Evolutionary conservation across 2,797 vertebrate genomes (phyloP).

Genomic region (Basileuterus tristriatus): DNA sequence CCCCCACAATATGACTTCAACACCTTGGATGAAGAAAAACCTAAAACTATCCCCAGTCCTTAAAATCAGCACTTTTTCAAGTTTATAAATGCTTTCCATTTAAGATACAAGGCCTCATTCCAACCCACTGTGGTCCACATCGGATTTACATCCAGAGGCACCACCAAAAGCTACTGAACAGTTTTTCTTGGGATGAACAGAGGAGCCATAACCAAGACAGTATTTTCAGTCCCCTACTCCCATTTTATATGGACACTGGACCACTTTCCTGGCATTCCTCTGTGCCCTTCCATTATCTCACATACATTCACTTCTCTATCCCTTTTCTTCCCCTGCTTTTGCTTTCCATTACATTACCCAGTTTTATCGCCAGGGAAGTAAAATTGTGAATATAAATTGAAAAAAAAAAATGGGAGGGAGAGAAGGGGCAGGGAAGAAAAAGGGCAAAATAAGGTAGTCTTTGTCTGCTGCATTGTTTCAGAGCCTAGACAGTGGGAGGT

Average conservation of each 20-base stretch:
- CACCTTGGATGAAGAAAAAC: neutral
- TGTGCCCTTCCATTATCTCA: neutral
- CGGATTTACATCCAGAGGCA: neutral
- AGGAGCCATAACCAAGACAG: neutral
- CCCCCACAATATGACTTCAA: neutral
- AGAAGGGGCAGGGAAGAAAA: neutral
- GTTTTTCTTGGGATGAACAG: neutral
- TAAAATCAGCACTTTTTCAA: neutral
- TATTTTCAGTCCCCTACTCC: neutral
- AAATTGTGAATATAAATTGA: neutral
- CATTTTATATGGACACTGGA: neutral
- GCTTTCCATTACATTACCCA: neutral
- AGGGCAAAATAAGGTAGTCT: neutral
- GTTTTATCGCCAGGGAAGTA: neutral
- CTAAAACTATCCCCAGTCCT: neutral
- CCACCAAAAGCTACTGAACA: neutral
- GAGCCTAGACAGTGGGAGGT: neutral
- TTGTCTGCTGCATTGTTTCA: neutral
- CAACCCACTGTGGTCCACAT: neutral
- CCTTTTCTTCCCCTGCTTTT: neutral
- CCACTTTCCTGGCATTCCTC: neutral
- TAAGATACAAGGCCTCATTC: neutral
- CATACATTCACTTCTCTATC: neutral
- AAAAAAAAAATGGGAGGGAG: neutral
- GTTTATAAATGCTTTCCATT: neutral